Percentiles rank a stretch among this genome's conserved stretches.
Conservation (phyloP, 2,888 invertebrate genomes). For the Diarsia rubi region DNA sequence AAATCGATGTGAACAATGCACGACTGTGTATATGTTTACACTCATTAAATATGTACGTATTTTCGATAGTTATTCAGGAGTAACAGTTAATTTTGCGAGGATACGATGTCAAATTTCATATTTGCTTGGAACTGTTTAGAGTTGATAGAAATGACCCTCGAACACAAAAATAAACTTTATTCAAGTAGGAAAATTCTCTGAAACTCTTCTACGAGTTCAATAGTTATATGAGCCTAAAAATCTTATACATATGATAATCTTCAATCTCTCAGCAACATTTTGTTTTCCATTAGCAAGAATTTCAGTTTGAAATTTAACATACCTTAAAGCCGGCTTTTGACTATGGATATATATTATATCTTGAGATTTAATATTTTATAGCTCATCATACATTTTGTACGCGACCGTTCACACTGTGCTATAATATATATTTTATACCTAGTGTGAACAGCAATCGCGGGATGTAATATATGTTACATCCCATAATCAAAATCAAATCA, state of each 20-base stretch:
- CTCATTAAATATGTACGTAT: conserved; percentile 52
- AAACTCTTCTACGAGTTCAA: not conserved
- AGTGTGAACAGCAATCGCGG: too few relatives aligned
- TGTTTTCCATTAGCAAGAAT: not conserved
- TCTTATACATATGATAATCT: not conserved
- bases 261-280: not conserved
- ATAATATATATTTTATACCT: too few relatives aligned
- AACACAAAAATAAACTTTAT: not conserved
- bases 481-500: too few relatives aligned
- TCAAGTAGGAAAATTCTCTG: not conserved
- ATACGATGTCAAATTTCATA: not conserved
- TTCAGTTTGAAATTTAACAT: too few relatives aligned
- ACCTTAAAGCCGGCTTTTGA: too few relatives aligned
- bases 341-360: too few relatives aligned
- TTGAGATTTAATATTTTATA: too few relatives aligned
- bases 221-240: not conserved
- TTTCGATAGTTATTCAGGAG: conserved; percentile 32
- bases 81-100: not conserved
- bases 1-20: conserved; percentile 75
- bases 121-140: not conserved
- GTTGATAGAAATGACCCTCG: not conserved
- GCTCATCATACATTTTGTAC: too few relatives aligned
- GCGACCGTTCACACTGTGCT: too few relatives aligned
- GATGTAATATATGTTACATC: too few relatives aligned
- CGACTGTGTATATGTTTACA: conserved; percentile 46